Base-by-base conservation (phyloP, 2,888 invertebrate species). In the Tribolium freemani region DNA sequence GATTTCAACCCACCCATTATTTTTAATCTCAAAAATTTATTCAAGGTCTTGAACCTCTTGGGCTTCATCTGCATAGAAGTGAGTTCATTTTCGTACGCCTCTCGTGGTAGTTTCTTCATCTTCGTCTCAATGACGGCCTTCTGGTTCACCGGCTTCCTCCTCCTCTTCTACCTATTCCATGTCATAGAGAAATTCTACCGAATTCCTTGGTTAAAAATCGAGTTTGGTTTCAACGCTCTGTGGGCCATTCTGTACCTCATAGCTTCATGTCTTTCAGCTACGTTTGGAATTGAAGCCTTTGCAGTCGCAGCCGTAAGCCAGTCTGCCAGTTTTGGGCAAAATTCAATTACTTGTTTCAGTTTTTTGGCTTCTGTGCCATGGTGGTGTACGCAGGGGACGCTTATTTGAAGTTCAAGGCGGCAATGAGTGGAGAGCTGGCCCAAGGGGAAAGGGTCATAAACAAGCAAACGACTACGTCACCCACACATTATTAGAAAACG, bases 321-420 rank as follows among this genome's bases (percentile, higher is more conserved):
- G 4, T 48, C 38, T 8, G 6, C 48, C 30, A 13, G 30, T 45
- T 56, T n/a, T n/a, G 0, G 38, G 1, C 4, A 1, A 11, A 10
- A n/a, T 48, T 11, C 48, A 48, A 45, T 38, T 1, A 38, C 9
- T 38, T 38, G 38, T 38, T 38, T 31, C 86, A 96, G 96, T 93
- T 96, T 87, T 96, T 96, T 87, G 96, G 96, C 13, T 96, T 93
- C 87, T 90, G 91, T 78, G 93, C 93, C 11, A 95, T 94, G 92
- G 85, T 92, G 20, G 91, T 90, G 31, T 97, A 96, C 87, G 94
- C 90, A 0, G 89, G 89, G 77, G 96, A 97, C 85, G 92, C 94
- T 44, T 95, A 91, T 86, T 84, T 95, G 45, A 96, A 96, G 86
- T 95, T 90, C 85, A 88, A 88, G 76, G 92, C 89, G 0, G 90